Evolutionary conservation across 2,888 invertebrate species (phyloP).

Genomic region (Habrosyne pyritoides): DNA sequence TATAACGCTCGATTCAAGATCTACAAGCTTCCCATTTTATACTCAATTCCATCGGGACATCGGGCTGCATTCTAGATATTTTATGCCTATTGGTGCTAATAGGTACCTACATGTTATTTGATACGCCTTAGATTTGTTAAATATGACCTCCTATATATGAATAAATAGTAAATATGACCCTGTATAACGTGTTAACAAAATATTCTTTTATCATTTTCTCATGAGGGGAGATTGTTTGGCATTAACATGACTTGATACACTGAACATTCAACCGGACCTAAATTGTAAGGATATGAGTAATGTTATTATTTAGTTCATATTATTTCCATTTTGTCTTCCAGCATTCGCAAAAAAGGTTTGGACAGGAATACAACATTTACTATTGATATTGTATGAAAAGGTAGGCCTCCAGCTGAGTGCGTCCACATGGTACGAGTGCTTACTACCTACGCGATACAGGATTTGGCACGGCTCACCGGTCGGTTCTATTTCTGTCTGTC

Average conservation of each 20-base stretch:
- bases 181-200: no score
- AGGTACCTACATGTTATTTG: no score
- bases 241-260: no score
- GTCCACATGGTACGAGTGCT: conserved; percentile 65
- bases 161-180: no score
- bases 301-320: neutral
- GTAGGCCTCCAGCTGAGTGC: conserved; percentile 48
- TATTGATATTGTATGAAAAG: conserved; percentile 23
- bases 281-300: no score
- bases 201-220: no score
- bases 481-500: conserved; percentile 76
- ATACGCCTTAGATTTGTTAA: no score
- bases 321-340: neutral
- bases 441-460: conserved; percentile 57
- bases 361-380: neutral
- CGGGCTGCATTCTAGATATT: neutral
- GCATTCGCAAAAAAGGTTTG: neutral
- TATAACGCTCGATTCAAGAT: conserved; percentile 40
- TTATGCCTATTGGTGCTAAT: no score
- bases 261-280: no score
- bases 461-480: conserved; percentile 73
- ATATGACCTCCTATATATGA: no score
- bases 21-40: conserved; percentile 37
- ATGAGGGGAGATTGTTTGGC: no score
- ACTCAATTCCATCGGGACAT: conserved; percentile 31